Evolutionary conservation across 2,797 vertebrate species (phyloP).

Genomic region (Galago senegalensis): DNA sequence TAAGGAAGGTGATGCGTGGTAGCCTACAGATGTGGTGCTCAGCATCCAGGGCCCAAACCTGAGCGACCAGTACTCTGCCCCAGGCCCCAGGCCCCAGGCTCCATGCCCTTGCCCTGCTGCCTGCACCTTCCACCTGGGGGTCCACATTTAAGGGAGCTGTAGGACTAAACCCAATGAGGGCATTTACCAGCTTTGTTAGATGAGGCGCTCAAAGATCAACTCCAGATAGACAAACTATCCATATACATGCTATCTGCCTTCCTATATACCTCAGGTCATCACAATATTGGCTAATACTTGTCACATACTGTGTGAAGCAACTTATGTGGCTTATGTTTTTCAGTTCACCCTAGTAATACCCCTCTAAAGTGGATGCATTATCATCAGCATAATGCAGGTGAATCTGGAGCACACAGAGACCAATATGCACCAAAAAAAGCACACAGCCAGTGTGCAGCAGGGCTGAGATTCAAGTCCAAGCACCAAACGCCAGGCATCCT

Average conservation of each 20-base stretch:
- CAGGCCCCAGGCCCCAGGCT: neutral
- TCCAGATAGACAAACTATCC: neutral
- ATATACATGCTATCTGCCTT: neutral
- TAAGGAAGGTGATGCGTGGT: rapidly evolving
- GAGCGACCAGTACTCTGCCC: neutral
- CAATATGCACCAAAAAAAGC: neutral
- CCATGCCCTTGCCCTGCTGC: neutral
- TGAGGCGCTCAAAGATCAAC: neutral
- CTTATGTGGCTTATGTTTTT: neutral
- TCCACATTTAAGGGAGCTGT: neutral
- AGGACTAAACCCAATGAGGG: neutral
- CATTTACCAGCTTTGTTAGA: neutral
- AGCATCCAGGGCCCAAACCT: neutral
- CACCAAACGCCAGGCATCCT: neutral
- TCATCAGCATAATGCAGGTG: neutral
- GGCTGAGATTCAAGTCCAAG: neutral
- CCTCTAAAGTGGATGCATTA: neutral
- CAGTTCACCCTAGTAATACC: neutral
- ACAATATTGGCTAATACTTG: neutral
- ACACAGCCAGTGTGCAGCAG: neutral
- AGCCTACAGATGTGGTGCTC: neutral
- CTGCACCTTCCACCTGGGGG: neutral
- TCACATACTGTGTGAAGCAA: neutral
- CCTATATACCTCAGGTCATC: neutral
- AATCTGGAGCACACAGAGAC: neutral